A percentile compares a stretch with the other conserved stretches of the same genome.
Evolutionary conservation across 2,113 vertebrate species (phyloP).

Genomic region (Dasyornis broadbenti): DNA sequence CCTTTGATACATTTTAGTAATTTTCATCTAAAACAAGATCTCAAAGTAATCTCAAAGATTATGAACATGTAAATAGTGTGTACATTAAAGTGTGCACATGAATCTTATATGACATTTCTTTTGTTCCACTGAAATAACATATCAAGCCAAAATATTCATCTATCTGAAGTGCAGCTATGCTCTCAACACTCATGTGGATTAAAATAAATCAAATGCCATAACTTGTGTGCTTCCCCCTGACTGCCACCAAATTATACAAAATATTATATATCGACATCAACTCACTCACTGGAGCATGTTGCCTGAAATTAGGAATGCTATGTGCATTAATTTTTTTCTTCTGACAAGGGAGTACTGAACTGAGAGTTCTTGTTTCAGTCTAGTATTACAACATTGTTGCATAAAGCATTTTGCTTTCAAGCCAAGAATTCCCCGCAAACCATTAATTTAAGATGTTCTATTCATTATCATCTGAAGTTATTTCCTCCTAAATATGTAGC

Average conservation of each 20-base stretch:
- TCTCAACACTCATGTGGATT: background rate
- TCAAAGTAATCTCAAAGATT: background rate
- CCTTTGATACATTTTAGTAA: background rate
- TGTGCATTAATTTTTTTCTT: background rate
- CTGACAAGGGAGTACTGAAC: background rate
- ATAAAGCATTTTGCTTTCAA: background rate
- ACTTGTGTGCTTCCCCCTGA: background rate
- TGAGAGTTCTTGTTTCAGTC: background rate
- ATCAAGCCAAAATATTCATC: background rate
- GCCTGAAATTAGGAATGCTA: conserved; percentile 33
- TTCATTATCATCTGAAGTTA: conserved; percentile 14
- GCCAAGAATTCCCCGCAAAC: conserved; percentile 32
- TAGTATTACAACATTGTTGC: background rate
- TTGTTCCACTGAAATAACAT: background rate
- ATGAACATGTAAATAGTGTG: background rate
- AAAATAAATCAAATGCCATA: background rate
- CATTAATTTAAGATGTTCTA: conserved; percentile 37
- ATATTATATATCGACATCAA: background rate
- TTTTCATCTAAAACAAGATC: background rate
- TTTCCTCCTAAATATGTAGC: conserved; percentile 13
- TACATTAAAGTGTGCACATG: accelerated
- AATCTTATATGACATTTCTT: background rate
- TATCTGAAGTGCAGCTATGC: background rate
- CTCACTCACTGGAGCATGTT: conserved; percentile 6
- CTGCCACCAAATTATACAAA: conserved; percentile 29